Conservation (phyloP, 2,888 invertebrate genomes). For the Drosophila atroscutellata region DNA sequence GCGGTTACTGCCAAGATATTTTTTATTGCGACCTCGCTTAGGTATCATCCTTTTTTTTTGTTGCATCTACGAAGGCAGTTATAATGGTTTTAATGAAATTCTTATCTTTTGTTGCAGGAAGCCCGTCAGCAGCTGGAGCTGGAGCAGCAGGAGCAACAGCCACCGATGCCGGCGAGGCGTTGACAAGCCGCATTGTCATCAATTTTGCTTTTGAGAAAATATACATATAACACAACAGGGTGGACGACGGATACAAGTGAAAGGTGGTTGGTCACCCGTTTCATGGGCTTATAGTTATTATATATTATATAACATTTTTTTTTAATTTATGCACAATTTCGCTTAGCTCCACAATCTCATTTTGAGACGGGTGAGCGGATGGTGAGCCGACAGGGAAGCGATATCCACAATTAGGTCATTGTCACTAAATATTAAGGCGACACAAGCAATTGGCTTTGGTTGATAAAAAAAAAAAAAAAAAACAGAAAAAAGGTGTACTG, state of each 20-base stretch:
- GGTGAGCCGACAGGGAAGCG: background rate
- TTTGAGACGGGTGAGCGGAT: background rate
- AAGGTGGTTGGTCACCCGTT: constrained; percentile 58
- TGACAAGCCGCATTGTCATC: constrained; percentile 79
- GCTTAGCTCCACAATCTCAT: constrained; percentile 23
- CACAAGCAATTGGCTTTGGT: constrained; percentile 66
- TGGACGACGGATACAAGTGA: constrained; percentile 20
- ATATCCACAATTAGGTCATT: constrained; percentile 67
- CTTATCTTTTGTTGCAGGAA: constrained; percentile 77
- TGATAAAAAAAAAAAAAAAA: background rate
- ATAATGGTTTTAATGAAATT: constrained; percentile 79
- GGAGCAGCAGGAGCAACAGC: constrained; percentile 21
- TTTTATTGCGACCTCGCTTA: constrained; percentile 19
- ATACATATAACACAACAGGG: constrained; percentile 17
- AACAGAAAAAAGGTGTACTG: constrained; percentile 6
- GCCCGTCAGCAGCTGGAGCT: constrained; percentile 34
- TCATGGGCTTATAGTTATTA: constrained; percentile 69
- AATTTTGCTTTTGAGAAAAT: constrained; percentile 66
- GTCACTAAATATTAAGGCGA: constrained; percentile 66
- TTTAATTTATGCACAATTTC: constrained; percentile 76
- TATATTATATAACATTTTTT: constrained; percentile 47
- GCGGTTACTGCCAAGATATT: constrained; percentile 34
- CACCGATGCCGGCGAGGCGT: constrained; percentile 59
- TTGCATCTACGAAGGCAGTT: constrained; percentile 57
- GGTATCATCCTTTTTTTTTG: constrained; percentile 34